Evolutionary conservation across 2,888 invertebrate species (phyloP).

Genomic region (Pecten maximus): DNA sequence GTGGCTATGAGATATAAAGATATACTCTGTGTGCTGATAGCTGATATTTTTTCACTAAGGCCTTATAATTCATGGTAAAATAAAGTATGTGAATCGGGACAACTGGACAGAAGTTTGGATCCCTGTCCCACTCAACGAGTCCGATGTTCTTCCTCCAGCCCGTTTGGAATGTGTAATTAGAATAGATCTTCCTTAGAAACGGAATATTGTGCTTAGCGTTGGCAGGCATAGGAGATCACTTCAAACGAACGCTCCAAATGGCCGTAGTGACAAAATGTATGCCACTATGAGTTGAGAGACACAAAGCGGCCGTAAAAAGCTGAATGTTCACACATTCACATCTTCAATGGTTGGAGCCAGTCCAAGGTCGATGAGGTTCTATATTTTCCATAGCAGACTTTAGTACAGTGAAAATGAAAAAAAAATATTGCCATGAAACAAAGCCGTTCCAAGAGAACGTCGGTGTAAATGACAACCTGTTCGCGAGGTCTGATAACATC

Average conservation of each 20-base stretch:
- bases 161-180: background rate
- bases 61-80: too few species aligned
- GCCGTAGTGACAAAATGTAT: conserved; percentile 1
- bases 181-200: background rate
- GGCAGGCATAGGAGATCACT: background rate
- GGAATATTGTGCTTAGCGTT: background rate
- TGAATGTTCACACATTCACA: conserved; percentile 15
- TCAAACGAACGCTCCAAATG: background rate
- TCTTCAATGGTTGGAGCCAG: background rate
- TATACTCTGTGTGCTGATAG: too few species aligned
- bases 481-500: background rate
- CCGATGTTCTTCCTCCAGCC: background rate
- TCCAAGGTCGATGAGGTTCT: background rate
- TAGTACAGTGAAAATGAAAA: background rate
- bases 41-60: too few species aligned
- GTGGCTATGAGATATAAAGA: too few species aligned
- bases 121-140: background rate
- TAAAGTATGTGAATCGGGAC: too few species aligned
- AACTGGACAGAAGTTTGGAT: background rate
- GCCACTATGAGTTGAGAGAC: background rate
- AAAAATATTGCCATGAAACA: background rate
- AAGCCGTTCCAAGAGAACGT: background rate
- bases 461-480: background rate
- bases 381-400: background rate
- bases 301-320: background rate